These are phyloP conservation scores for Leptodactylus fuscus DNA, from an alignment of 2,113 vertebrate species.

Conservation along the genomic window DNA sequence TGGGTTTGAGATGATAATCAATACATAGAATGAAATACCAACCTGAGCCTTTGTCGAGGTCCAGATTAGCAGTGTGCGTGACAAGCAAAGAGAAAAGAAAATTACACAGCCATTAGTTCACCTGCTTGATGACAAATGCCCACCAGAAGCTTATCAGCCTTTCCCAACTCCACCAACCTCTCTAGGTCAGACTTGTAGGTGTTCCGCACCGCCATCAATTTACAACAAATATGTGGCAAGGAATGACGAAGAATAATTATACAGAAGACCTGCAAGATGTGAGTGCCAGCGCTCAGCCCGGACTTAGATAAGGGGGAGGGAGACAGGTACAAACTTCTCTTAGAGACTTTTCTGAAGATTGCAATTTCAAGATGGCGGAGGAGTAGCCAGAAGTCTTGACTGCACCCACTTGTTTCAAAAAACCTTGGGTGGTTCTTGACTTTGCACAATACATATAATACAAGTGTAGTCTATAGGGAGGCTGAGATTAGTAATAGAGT, in stretches of 20 bases:
- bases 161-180: constrained; percentile 2
- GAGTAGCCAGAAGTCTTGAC: too few species aligned
- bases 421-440: too few species aligned
- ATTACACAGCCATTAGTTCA: constrained; percentile 92
- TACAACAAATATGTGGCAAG: background rate
- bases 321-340: too few species aligned
- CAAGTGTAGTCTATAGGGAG: too few species aligned
- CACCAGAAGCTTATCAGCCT: constrained; percentile 58
- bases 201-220: background rate
- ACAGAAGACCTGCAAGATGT: background rate
- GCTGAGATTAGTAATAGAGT: too few species aligned
- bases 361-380: too few species aligned
- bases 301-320: too few species aligned
- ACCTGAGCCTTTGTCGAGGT: constrained; percentile 99
- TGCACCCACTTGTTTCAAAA: too few species aligned
- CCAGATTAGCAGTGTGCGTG: constrained; percentile 93
- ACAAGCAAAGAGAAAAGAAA: constrained; percentile 91
- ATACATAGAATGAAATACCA: constrained; percentile 87
- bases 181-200: background rate
- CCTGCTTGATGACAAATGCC: constrained; percentile 67
- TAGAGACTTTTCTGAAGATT: too few species aligned
- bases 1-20: constrained; percentile 72
- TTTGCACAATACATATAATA: too few species aligned
- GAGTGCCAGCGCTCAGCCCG: too few species aligned
- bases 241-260: background rate